phyloP scores from a whole-genome alignment of 2,113 vertebrate genomes.

The Pseudolaguvia tuberculata region DNA sequence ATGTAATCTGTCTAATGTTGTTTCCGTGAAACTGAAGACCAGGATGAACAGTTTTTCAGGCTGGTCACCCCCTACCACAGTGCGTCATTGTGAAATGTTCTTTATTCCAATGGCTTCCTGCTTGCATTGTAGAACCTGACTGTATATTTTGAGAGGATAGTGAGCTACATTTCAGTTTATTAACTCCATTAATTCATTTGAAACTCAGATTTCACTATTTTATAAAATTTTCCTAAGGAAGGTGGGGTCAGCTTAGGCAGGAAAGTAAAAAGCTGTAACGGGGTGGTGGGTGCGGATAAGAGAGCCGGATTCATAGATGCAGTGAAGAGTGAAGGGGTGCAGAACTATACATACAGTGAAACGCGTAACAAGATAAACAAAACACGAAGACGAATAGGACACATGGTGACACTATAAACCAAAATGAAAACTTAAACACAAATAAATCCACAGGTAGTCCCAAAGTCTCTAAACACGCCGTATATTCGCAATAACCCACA shows the following conservation, averaged over 20 bases:
- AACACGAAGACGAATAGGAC: too few species aligned
- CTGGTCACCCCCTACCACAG: conserved; percentile 20
- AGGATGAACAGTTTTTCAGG: conserved; percentile 24
- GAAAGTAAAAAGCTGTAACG: neutral
- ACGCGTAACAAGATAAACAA: too few species aligned
- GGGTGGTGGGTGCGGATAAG: too few species aligned
- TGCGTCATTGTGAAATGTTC: conserved; percentile 20
- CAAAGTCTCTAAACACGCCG: too few species aligned
- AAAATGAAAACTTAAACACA: too few species aligned
- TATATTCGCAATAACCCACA: too few species aligned
- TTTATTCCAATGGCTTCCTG: conserved; percentile 34
- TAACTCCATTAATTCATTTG: neutral
- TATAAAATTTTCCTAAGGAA: neutral
- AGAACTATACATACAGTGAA: too few species aligned
- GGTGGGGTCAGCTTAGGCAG: neutral
- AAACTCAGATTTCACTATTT: neutral
- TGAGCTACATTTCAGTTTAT: conserved; percentile 5
- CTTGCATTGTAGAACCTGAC: conserved; percentile 22
- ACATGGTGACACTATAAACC: too few species aligned
- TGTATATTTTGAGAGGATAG: conserved; percentile 20
- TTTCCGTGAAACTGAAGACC: neutral
- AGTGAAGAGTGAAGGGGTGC: too few species aligned
- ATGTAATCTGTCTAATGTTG: neutral
- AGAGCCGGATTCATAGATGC: too few species aligned
- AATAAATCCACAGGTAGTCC: too few species aligned